Base-by-base conservation (phyloP, 2,113 vertebrate genomes). In the Erythrocercus mccallii region DNA sequence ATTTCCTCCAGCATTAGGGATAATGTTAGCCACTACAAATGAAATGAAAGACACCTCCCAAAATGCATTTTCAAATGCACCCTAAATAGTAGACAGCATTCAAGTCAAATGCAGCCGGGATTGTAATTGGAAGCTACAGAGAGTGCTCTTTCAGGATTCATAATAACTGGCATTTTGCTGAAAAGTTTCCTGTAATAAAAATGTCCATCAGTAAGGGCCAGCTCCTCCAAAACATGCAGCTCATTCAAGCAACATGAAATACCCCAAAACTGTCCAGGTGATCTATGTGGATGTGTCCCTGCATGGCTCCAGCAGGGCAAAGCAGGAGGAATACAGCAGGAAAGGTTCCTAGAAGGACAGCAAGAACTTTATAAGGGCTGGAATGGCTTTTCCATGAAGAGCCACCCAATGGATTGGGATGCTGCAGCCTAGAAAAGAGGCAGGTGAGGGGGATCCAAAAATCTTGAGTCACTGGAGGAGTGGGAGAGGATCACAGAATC, bases 1-100 rank as follows among this genome's bases (percentile, higher is more conserved):
- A 95, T 95, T 95, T 95, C 91, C 84, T 91, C 90, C 71, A 80
- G 37, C 70, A 28, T 80, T 42, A 79, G 31, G 68, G 93, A 64
- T 72, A 73, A 85, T 10, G 70, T 85, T 91, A 80, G 50, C 40
- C 58, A 1, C 62, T 53, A 42, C 47, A 85, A 81, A 87, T 58
- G 58, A 95, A 90, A 89, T 62, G 66, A 89, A 87, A 91, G 91
- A 51, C 76, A 72, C 74, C 42, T 82, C 84, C 91, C 84, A 72
- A 92, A 94, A 90, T 54, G 79, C 74, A 57, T 80, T 90, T 93
- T 69, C 88, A 79, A 48, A 88, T 48, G 48, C 35, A 56, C 65
- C 73, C 81, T 76, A 85, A 96, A 93, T 71, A 95, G 85, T n/a
- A 92, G 90, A 76, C 45, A 74, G 60, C 68, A 81, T 73, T 80